Percentiles rank a stretch among this genome's conserved stretches.
phyloP scores from a whole-genome alignment of 2,797 vertebrate species.

The Tragopan temminckii region DNA sequence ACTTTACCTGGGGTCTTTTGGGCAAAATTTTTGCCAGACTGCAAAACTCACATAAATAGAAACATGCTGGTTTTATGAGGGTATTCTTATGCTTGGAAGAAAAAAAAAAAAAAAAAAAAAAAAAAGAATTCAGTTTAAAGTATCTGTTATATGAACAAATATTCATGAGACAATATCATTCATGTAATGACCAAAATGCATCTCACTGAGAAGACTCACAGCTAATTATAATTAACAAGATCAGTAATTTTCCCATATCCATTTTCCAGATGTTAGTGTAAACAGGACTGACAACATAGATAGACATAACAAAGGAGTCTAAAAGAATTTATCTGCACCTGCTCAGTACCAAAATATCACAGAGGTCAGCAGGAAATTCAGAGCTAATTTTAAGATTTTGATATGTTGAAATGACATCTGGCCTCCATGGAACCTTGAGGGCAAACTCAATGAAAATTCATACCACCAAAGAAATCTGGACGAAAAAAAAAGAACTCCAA shows the following conservation, averaged over 20 bases:
- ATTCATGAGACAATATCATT: conserved; percentile 48
- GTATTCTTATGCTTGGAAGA: conserved; percentile 16
- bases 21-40: conserved; percentile 47
- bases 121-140: conserved; percentile 22
- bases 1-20: conserved; percentile 31
- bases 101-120: conserved; percentile 34
- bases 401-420: conserved; percentile 60
- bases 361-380: conserved; percentile 62
- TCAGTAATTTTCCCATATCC: conserved; percentile 57
- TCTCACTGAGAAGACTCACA: conserved; percentile 61
- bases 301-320: conserved; percentile 65
- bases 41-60: not conserved
- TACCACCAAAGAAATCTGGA: conserved; percentile 24
- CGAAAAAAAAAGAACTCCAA: not conserved
- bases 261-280: conserved; percentile 63
- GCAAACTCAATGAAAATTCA: conserved; percentile 41
- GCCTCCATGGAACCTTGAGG: conserved; percentile 30
- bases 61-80: not conserved
- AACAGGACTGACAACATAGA: conserved; percentile 55
- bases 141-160: conserved; percentile 8
- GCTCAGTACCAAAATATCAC: conserved; percentile 52
- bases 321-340: conserved; percentile 63
- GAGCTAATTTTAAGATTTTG: conserved; percentile 68
- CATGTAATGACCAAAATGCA: conserved; percentile 49
- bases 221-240: conserved; percentile 74